Conservation (phyloP, 2,888 invertebrate genomes). For the Zonitis immaculata region DNA sequence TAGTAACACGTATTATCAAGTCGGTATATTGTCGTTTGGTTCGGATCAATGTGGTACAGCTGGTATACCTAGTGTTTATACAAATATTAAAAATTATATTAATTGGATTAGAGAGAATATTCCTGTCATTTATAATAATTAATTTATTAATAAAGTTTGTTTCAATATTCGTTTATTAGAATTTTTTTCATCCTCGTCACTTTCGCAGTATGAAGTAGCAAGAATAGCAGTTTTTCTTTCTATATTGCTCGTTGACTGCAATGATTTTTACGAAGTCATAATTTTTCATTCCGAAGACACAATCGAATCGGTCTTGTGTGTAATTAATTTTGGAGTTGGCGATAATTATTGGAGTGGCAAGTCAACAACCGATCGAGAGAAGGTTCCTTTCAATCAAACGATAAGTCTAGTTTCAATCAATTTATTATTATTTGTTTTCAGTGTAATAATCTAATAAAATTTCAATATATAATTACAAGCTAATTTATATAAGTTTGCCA, state of each 20-base stretch:
- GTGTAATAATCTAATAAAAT: conserved; percentile 17
- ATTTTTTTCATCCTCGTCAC: no score
- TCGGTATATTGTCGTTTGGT: conserved; percentile 76
- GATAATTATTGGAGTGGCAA: no score
- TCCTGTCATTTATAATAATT: conserved; percentile 45
- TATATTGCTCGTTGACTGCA: no score
- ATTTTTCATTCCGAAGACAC: no score
- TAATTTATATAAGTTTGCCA: background rate
- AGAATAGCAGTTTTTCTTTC: no score
- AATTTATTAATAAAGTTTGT: no score
- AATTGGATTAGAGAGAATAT: conserved; percentile 73
- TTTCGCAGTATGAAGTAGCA: no score
- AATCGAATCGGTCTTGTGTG: no score
- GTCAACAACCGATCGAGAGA: no score
- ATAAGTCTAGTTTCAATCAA: background rate
- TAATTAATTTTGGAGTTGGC: no score
- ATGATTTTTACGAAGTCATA: no score
- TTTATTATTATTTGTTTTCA: conserved; percentile 3
- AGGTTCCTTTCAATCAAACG: background rate
- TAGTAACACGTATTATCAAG: conserved; percentile 61
- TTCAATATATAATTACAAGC: conserved; percentile 12
- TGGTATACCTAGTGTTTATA: conserved; percentile 73
- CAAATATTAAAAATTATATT: conserved; percentile 68
- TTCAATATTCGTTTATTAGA: no score
- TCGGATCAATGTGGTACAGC: conserved; percentile 71